Evolutionary conservation across 2,797 vertebrate species (phyloP).

Genomic region (Molossus molossus): DNA sequence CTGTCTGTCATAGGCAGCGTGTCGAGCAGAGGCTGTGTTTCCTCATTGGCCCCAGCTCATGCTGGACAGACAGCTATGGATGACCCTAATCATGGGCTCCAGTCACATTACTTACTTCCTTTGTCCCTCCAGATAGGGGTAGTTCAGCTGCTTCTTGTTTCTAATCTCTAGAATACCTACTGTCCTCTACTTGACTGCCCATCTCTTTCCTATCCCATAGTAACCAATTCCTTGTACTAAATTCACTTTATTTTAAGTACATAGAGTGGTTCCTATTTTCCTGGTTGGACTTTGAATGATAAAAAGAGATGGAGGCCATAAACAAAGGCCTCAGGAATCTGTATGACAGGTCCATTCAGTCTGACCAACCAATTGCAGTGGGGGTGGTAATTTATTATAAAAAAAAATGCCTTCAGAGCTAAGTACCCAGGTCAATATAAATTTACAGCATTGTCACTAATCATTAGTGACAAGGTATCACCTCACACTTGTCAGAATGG

Average conservation of each 20-base stretch:
- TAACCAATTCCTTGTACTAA: background rate
- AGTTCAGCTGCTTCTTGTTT: background rate
- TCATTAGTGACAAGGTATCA: no score
- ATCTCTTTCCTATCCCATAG: background rate
- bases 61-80: no score
- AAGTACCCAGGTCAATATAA: background rate
- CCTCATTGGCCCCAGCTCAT: background rate
- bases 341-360: background rate
- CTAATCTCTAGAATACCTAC: background rate
- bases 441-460: background rate
- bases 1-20: background rate
- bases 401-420: background rate
- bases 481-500: no score
- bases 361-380: background rate
- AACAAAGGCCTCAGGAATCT: background rate
- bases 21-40: background rate
- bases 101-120: background rate
- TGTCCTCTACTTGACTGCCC: background rate
- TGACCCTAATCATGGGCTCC: background rate
- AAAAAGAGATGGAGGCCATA: background rate
- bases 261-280: slow-evolving; percentile 35
- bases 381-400: background rate
- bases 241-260: slow-evolving; percentile 1
- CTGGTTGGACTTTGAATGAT: background rate
- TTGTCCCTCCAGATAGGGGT: background rate